phyloP scores from a whole-genome alignment of 2,888 invertebrate genomes.

The Pseudolycoriella hygida region DNA sequence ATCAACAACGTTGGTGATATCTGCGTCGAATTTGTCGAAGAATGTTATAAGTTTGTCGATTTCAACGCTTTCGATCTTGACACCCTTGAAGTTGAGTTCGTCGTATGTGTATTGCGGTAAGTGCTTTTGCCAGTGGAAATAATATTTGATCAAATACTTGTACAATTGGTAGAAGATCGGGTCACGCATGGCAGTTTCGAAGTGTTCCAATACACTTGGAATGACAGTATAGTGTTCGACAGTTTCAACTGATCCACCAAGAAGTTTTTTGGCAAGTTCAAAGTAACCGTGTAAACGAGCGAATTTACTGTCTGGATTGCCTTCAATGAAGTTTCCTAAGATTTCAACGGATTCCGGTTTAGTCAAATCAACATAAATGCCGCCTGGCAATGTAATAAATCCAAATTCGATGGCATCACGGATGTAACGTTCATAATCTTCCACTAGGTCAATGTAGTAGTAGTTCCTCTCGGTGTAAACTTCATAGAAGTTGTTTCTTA shows the following conservation, averaged over 20 bases:
- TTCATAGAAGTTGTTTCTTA: conserved; percentile 31
- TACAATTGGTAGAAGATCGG: conserved; percentile 54
- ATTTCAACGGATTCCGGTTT: conserved; percentile 42
- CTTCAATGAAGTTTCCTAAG: conserved; percentile 46
- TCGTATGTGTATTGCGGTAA: conserved; percentile 41
- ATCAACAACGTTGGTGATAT: conserved; percentile 41
- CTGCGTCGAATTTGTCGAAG: conserved; percentile 44
- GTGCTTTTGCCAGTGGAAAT: conserved; percentile 39
- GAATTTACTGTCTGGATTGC: conserved; percentile 38
- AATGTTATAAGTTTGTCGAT: conserved; percentile 44
- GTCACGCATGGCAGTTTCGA: conserved; percentile 49
- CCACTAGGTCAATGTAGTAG: conserved; percentile 16
- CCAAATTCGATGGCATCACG: conserved; percentile 32
- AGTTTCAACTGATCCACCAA: conserved; percentile 1
- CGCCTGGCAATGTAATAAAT: conserved; percentile 29
- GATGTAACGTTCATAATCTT: conserved; percentile 29
- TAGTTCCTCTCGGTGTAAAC: conserved; percentile 18
- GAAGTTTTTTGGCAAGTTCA: not conserved
- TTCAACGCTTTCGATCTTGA: conserved; percentile 39
- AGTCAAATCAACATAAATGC: conserved; percentile 37
- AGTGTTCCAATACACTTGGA: conserved; percentile 42
- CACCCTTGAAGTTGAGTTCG: conserved; percentile 39
- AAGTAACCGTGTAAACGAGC: not conserved
- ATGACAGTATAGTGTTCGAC: conserved; percentile 17
- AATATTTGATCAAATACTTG: conserved; percentile 38